phyloP scores from a whole-genome alignment of 2,113 vertebrate species.

The Petrocephalus microphthalmus region DNA sequence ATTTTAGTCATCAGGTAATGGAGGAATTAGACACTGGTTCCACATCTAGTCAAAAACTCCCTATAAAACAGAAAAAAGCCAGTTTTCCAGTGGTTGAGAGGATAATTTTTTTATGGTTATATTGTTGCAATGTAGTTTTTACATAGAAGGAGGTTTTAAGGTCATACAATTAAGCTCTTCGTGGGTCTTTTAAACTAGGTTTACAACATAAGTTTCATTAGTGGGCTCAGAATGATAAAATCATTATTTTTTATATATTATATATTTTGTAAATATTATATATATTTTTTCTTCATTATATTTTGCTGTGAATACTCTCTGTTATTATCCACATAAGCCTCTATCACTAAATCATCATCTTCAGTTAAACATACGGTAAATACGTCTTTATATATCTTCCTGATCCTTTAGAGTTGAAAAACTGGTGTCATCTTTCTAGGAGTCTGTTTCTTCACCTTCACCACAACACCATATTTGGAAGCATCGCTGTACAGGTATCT shows the following conservation, averaged over 20 bases:
- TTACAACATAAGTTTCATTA: neutral
- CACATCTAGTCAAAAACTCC: neutral
- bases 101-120: neutral
- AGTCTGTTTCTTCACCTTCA: neutral
- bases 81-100: neutral
- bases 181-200: neutral
- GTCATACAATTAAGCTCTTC: neutral
- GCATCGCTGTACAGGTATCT: neutral
- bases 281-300: neutral
- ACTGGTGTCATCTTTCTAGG: neutral
- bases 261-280: too few relatives aligned
- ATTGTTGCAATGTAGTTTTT: neutral
- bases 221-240: neutral
- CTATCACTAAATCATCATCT: neutral
- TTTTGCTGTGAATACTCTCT: neutral
- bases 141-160: neutral
- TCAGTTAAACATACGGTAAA: too few relatives aligned
- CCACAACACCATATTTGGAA: neutral
- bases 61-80: neutral
- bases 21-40: neutral
- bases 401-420: neutral
- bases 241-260: too few relatives aligned
- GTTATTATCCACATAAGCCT: neutral
- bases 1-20: neutral
- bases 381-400: neutral